Evolutionary conservation across 1,140 invertebrate species (phyloP).

Genomic region (Brachionus manjavacas): DNA sequence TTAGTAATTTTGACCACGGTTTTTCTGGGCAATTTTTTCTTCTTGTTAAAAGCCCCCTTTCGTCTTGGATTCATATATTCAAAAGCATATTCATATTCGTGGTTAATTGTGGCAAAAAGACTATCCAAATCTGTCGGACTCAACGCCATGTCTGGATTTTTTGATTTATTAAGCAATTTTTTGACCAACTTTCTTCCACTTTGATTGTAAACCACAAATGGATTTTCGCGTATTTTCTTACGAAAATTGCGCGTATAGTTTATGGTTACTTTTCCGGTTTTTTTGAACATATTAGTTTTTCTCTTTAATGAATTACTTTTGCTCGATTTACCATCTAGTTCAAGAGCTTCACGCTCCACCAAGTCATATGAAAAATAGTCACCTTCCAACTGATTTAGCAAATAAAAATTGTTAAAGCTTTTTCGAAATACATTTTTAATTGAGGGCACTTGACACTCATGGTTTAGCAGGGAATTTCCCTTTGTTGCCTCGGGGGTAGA

Average conservation of each 20-base stretch:
- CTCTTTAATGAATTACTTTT: neutral
- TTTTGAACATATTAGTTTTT: neutral
- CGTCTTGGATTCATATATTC: neutral
- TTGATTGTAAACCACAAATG: constrained; percentile 16
- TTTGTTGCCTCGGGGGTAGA: neutral
- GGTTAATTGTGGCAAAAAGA: neutral
- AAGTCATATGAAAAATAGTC: constrained; percentile 33
- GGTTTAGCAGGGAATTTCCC: neutral
- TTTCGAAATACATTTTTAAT: constrained; percentile 9
- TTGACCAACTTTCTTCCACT: constrained; percentile 14
- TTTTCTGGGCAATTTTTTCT: neutral
- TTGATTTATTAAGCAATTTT: constrained; percentile 3
- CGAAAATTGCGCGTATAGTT: constrained; percentile 8
- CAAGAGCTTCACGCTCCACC: neutral
- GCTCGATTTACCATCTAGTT: neutral
- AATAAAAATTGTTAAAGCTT: constrained; percentile 33
- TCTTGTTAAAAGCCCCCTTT: neutral
- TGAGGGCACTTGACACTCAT: neutral
- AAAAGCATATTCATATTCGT: constrained; percentile 21
- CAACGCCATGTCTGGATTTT: neutral
- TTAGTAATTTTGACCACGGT: neutral
- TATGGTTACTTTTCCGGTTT: constrained; percentile 11
- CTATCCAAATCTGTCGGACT: neutral
- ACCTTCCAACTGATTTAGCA: constrained; percentile 6
- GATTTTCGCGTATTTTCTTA: constrained; percentile 22